phyloP scores from a whole-genome alignment of 2,888 invertebrate genomes.

The Deilephila elpenor region DNA sequence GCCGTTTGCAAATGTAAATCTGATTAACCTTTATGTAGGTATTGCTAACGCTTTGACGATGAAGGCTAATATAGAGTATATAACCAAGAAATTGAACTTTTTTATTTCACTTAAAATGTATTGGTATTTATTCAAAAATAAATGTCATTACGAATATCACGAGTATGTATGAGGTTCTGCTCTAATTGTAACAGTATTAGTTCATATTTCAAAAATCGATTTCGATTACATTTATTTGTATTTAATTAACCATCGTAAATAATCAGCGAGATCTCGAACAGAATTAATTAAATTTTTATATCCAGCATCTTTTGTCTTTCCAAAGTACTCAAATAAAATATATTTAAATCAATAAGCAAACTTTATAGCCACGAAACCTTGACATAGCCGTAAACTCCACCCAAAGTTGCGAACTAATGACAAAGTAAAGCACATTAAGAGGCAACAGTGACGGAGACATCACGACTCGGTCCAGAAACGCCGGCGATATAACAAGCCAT shows the following conservation, averaged over 20 bases:
- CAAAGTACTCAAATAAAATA: background rate
- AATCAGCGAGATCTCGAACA: too few species aligned
- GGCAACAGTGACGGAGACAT: slow-evolving; percentile 26
- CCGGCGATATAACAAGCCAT: slow-evolving; percentile 38
- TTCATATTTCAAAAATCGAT: too few species aligned
- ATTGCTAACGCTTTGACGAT: background rate
- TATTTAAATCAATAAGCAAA: background rate
- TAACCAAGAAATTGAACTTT: background rate
- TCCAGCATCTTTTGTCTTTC: background rate
- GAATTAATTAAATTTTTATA: too few species aligned
- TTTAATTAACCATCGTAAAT: too few species aligned
- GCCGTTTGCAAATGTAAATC: background rate
- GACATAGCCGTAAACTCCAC: background rate
- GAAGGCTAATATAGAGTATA: background rate
- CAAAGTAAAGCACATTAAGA: slow-evolving; percentile 16
- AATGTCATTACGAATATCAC: too few species aligned
- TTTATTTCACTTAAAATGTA: background rate
- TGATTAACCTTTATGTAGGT: slow-evolving; percentile 21
- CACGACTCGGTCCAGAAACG: slow-evolving; percentile 35
- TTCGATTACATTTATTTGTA: too few species aligned
- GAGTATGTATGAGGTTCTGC: too few species aligned
- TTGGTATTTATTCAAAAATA: too few species aligned
- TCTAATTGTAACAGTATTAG: too few species aligned
- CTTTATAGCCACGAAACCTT: background rate
- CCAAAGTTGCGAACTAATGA: slow-evolving; percentile 18